These are phyloP conservation scores for Lagenorhynchus albirostris DNA, from an alignment of 2,113 vertebrate species.

Conservation along the genomic window DNA sequence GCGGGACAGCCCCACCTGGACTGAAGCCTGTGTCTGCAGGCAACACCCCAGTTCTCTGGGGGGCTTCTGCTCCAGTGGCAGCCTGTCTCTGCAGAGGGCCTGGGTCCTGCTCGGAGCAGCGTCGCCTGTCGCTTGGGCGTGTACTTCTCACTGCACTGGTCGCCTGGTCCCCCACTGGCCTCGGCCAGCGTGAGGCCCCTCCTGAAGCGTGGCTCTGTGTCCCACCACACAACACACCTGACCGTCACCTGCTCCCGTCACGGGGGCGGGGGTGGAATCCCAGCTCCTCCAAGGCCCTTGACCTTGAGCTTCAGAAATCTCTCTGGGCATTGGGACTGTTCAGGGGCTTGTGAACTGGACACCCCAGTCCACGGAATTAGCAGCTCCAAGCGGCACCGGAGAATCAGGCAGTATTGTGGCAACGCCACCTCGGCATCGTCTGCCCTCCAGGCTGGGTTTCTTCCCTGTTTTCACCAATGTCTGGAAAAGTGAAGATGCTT, in stretches of 20 bases:
- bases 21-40: neutral
- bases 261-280: rapidly evolving
- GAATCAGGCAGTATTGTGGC: neutral
- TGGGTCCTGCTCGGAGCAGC: neutral
- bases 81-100: neutral
- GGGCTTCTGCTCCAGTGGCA: neutral
- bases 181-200: rapidly evolving
- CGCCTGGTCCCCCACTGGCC: neutral
- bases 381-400: rapidly evolving
- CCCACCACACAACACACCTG: too few species aligned
- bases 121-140: neutral
- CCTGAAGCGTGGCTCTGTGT: rapidly evolving
- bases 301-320: rapidly evolving
- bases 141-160: rapidly evolving
- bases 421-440: neutral
- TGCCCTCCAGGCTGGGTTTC: neutral
- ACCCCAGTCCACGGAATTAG: rapidly evolving
- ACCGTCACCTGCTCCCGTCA: neutral
- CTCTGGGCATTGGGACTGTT: rapidly evolving
- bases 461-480: neutral
- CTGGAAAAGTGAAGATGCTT: neutral
- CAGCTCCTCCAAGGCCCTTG: neutral
- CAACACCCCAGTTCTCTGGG: neutral
- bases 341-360: neutral
- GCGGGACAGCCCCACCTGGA: rapidly evolving